phyloP scores from a whole-genome alignment of 2,113 vertebrate genomes.

The Copsychus sechellarum region DNA sequence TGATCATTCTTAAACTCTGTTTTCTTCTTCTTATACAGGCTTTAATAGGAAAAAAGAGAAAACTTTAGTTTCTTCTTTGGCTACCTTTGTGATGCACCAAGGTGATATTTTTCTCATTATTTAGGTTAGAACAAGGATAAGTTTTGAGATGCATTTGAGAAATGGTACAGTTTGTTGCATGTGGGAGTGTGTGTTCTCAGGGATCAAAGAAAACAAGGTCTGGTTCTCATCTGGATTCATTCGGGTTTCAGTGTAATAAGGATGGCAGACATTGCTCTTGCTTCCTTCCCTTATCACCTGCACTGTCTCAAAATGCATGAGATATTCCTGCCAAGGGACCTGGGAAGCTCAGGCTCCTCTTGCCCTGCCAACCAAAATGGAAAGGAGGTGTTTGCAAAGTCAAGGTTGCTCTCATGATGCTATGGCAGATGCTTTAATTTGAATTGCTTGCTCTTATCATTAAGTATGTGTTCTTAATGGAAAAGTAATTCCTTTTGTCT shows the following conservation, averaged over 20 bases:
- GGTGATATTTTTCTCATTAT: constrained; percentile 14
- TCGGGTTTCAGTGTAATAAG: not conserved
- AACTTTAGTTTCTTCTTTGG: not conserved
- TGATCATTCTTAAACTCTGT: constrained; percentile 38
- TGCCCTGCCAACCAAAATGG: not conserved
- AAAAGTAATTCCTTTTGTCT: not conserved
- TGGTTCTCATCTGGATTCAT: not conserved
- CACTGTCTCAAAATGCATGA: not conserved
- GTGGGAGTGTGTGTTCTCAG: not conserved
- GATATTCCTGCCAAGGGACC: not conserved
- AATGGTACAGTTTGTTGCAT: not conserved
- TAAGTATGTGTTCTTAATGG: not conserved
- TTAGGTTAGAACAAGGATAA: constrained; percentile 43
- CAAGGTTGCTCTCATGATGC: not conserved
- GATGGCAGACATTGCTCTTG: not conserved
- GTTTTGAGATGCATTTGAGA: not conserved
- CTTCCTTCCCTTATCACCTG: not conserved
- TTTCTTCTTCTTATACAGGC: constrained; percentile 23
- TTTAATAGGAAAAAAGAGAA: not conserved
- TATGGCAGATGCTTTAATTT: not conserved
- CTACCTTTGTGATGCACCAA: not conserved
- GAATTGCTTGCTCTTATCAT: not conserved
- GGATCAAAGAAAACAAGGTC: not conserved
- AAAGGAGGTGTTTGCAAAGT: not conserved
- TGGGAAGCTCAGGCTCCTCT: not conserved